phyloP scores from a whole-genome alignment of 2,113 vertebrate genomes.

The Platysternon megacephalum region DNA sequence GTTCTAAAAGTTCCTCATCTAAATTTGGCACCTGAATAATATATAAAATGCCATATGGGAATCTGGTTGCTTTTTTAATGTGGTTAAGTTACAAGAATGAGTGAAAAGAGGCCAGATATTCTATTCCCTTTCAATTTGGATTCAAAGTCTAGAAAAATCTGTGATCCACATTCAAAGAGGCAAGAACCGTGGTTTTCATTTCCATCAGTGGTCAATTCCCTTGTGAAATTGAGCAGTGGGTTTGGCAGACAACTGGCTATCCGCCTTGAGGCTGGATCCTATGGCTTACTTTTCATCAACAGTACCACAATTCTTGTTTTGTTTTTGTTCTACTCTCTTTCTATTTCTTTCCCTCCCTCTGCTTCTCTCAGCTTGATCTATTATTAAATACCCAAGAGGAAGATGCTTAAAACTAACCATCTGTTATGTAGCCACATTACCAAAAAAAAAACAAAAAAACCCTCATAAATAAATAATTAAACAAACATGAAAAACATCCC shows the following conservation, averaged over 20 bases:
- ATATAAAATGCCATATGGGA: not conserved
- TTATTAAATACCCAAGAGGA: slow-evolving; percentile 19
- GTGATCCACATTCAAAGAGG: slow-evolving; percentile 56
- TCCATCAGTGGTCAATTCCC: slow-evolving; percentile 14
- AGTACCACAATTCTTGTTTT: slow-evolving; percentile 54
- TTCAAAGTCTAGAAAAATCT: slow-evolving; percentile 49
- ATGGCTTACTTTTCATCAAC: not conserved
- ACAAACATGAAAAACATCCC: not conserved
- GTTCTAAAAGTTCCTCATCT: not conserved
- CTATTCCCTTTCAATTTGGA: slow-evolving; percentile 38
- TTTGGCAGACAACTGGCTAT: slow-evolving; percentile 4
- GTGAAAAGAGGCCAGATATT: not conserved
- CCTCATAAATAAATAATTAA: slow-evolving; percentile 38
- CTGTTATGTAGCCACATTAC: slow-evolving; percentile 9
- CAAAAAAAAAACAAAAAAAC: not conserved
- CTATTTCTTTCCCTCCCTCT: slow-evolving; percentile 11
- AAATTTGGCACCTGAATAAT: not conserved
- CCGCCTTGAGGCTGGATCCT: not conserved
- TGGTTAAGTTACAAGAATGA: not conserved
- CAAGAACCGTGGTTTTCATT: not conserved
- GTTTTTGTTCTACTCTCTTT: not conserved
- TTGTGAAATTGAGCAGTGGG: slow-evolving; percentile 11
- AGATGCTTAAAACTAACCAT: slow-evolving; percentile 40
- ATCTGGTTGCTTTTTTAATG: not conserved
- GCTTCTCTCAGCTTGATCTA: slow-evolving; percentile 15